These are phyloP conservation scores for Nasua narica DNA, from an alignment of 2,797 vertebrate genomes.

Conservation along the genomic window DNA sequence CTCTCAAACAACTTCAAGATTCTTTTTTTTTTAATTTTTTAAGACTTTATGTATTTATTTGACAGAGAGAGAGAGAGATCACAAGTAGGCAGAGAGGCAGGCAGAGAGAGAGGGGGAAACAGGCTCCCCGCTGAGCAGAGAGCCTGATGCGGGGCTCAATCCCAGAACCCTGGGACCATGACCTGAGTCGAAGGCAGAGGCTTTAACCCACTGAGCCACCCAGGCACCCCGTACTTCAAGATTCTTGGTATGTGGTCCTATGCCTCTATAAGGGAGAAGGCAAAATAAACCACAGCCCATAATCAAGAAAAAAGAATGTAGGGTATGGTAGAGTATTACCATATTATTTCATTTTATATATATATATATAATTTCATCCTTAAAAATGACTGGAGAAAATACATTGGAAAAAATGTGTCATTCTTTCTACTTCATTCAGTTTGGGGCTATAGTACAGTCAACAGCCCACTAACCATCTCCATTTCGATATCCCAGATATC, in stretches of 20 bases:
- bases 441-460: background rate
- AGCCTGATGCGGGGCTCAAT: too few relatives aligned
- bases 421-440: background rate
- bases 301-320: background rate
- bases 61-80: too few relatives aligned
- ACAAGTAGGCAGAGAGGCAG: too few relatives aligned
- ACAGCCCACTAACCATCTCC: background rate
- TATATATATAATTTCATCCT: background rate
- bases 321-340: background rate
- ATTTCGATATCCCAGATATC: background rate
- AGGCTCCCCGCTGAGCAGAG: too few relatives aligned
- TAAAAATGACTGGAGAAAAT: background rate
- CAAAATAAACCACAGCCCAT: background rate
- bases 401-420: background rate
- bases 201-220: too few relatives aligned
- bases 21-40: too few relatives aligned
- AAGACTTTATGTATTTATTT: too few relatives aligned
- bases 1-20: background rate
- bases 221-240: too few relatives aligned
- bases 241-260: background rate
- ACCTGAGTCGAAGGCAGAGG: too few relatives aligned
- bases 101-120: too few relatives aligned
- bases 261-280: background rate
- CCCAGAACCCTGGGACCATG: too few relatives aligned
- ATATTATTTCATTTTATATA: background rate